Evolutionary conservation across 2,113 vertebrate genomes (phyloP).

Genomic region (Myodes glareolus): DNA sequence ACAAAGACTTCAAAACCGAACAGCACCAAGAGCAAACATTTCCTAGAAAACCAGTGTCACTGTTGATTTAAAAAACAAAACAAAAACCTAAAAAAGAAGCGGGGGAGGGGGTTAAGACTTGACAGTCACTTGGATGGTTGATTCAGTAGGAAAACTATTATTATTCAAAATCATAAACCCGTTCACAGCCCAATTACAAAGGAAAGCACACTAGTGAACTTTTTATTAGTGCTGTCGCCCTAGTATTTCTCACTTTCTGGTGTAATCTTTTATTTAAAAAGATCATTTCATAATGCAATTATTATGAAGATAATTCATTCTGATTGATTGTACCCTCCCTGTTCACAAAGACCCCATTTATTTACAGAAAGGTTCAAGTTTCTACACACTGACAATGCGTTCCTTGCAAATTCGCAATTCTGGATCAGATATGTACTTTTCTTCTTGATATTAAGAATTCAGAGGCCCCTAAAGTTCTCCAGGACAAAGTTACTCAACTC

Average conservation of each 20-base stretch:
- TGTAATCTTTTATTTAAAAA: background rate
- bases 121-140: background rate
- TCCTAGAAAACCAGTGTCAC: constrained; percentile 22
- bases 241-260: constrained; percentile 21
- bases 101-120: background rate
- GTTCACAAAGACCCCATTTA: background rate
- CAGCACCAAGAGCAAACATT: background rate
- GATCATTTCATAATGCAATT: background rate
- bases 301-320: background rate
- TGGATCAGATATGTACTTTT: background rate
- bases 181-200: background rate
- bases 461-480: background rate
- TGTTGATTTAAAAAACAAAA: background rate
- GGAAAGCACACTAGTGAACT: background rate
- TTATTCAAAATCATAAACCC: background rate
- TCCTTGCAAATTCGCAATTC: background rate
- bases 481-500: background rate
- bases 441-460: constrained; percentile 8
- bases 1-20: background rate
- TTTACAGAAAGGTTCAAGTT: background rate
- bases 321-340: background rate
- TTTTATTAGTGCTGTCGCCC: background rate
- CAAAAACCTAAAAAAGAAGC: background rate
- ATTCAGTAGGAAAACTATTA: background rate
- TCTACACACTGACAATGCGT: background rate